Conservation (phyloP, 2,113 vertebrate genomes). For the Empidonax alnorum region DNA sequence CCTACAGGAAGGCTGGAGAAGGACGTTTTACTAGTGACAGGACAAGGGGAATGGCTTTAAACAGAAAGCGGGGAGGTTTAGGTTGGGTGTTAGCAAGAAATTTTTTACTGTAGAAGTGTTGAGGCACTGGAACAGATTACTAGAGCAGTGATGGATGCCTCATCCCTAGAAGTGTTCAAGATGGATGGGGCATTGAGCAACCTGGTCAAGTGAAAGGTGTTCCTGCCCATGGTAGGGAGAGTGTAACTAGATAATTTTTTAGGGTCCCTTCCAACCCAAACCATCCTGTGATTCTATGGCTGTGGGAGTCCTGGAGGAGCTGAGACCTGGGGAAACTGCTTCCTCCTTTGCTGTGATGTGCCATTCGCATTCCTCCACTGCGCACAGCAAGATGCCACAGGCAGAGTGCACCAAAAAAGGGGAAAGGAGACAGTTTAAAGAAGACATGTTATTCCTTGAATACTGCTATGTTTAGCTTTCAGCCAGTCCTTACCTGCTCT, state of each 20-base stretch:
- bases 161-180: neutral
- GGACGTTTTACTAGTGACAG: neutral
- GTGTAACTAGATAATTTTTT: neutral
- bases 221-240: rapidly evolving
- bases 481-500: neutral
- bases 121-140: neutral
- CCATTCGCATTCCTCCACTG: neutral
- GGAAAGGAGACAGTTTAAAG: neutral
- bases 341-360: neutral
- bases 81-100: neutral
- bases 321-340: neutral
- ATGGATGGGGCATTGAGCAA: neutral
- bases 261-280: neutral
- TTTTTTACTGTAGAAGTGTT: neutral
- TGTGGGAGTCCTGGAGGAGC: neutral
- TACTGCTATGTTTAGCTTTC: neutral
- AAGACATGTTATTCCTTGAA: neutral
- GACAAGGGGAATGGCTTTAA: neutral
- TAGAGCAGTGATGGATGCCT: neutral
- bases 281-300: neutral
- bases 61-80: neutral
- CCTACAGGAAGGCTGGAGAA: neutral
- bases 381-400: neutral
- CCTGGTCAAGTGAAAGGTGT: neutral
- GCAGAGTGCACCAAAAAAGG: neutral